Evolutionary conservation across 2,797 vertebrate species (phyloP).

Genomic region (Falco naumanni): DNA sequence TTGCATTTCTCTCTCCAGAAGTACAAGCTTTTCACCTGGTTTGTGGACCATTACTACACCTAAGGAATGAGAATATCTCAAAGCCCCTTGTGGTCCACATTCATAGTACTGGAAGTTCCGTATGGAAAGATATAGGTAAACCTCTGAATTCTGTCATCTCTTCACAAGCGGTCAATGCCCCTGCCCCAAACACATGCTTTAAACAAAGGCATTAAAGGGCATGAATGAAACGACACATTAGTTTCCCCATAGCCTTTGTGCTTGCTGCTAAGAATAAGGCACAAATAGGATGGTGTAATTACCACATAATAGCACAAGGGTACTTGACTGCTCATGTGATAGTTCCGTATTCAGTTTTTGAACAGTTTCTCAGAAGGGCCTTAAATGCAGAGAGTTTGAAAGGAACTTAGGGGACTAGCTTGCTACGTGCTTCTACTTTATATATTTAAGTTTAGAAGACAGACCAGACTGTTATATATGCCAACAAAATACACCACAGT

Average conservation of each 20-base stretch:
- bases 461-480: neutral
- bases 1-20: neutral
- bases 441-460: neutral
- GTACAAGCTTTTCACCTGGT: neutral
- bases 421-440: neutral
- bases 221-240: neutral
- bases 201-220: neutral
- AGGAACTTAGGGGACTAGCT: neutral
- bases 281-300: neutral
- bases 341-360: neutral
- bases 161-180: neutral
- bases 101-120: neutral
- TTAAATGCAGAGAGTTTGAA: neutral
- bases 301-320: neutral
- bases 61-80: neutral
- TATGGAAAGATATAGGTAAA: neutral
- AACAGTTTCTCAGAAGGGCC: neutral
- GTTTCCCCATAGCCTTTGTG: neutral
- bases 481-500: neutral
- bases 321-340: neutral
- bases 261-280: neutral
- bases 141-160: neutral
- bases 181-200: accelerated
- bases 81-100: neutral
- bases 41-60: neutral